Conservation (phyloP, 2,888 invertebrate species). For the Antheraea assamensis region DNA sequence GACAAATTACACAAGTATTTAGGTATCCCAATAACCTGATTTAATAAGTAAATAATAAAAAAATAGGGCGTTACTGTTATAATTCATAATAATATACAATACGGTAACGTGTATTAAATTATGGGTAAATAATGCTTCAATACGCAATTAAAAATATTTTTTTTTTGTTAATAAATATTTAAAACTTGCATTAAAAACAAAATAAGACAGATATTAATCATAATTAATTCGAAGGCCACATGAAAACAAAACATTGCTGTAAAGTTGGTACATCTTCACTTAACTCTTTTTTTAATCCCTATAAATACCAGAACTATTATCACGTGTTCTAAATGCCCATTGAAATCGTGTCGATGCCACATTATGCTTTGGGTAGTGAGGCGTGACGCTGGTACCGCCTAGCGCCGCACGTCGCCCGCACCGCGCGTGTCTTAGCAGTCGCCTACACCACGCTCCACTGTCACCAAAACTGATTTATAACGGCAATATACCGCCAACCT, state of each 20-base stretch:
- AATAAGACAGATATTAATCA: too few species aligned
- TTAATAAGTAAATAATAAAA: too few species aligned
- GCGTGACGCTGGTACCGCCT: slow-evolving; percentile 53
- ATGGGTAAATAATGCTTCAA: too few species aligned
- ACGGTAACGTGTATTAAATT: too few species aligned
- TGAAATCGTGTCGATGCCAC: slow-evolving; percentile 39
- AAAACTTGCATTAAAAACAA: too few species aligned
- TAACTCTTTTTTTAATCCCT: too few species aligned
- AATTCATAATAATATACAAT: too few species aligned
- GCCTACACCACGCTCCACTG: slow-evolving; percentile 52
- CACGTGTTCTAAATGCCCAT: slow-evolving; percentile 20
- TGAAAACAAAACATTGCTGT: background rate
- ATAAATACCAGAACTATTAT: slow-evolving; percentile 15
- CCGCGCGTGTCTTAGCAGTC: slow-evolving; percentile 43
- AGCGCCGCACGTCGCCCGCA: slow-evolving; percentile 47
- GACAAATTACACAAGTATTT: background rate
- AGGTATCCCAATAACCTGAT: background rate
- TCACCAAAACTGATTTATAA: slow-evolving; percentile 75
- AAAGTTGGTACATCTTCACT: background rate
- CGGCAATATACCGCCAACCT: slow-evolving; percentile 76
- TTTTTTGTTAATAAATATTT: too few species aligned
- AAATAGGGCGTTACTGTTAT: too few species aligned
- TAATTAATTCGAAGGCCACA: too few species aligned
- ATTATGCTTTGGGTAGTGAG: slow-evolving; percentile 60
- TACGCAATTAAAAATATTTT: too few species aligned